Percentiles rank a stretch among this genome's conserved stretches.
Conservation (phyloP, 1,140 invertebrate species). For the Rhyzopertha dominica region DNA sequence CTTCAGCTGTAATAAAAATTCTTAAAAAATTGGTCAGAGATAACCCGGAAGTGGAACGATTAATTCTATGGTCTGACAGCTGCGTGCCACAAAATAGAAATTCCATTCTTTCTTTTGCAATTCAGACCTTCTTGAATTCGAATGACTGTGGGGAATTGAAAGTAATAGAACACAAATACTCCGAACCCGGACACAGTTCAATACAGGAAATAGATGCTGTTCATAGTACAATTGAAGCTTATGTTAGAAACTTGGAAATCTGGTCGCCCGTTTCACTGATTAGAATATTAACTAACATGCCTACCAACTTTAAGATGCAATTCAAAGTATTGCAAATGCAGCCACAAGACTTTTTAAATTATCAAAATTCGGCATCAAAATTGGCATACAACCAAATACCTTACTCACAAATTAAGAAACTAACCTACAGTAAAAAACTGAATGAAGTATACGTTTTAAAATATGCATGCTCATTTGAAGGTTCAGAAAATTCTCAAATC, state of each 20-base stretch:
- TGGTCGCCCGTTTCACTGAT: too few relatives aligned
- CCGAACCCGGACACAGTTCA: constrained; percentile 11
- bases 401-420: too few relatives aligned
- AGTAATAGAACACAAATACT: constrained; percentile 15
- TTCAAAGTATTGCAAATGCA: too few relatives aligned
- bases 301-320: too few relatives aligned
- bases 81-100: constrained; percentile 20
- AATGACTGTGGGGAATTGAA: neutral
- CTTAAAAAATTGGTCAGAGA: constrained; percentile 14
- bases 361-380: too few relatives aligned
- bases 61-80: constrained; percentile 20
- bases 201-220: constrained; percentile 18
- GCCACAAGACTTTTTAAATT: too few relatives aligned
- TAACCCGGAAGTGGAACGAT: constrained; percentile 6
- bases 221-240: constrained; percentile 14
- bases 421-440: too few relatives aligned
- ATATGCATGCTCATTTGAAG: too few relatives aligned
- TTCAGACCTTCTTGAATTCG: constrained; percentile 10
- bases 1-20: constrained; percentile 16
- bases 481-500: too few relatives aligned
- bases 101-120: constrained; percentile 12
- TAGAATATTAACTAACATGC: too few relatives aligned
- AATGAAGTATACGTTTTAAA: too few relatives aligned
- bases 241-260: constrained; percentile 12
- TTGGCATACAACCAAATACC: too few relatives aligned